phyloP scores from a whole-genome alignment of 2,113 vertebrate genomes.

The Daboia siamensis region DNA sequence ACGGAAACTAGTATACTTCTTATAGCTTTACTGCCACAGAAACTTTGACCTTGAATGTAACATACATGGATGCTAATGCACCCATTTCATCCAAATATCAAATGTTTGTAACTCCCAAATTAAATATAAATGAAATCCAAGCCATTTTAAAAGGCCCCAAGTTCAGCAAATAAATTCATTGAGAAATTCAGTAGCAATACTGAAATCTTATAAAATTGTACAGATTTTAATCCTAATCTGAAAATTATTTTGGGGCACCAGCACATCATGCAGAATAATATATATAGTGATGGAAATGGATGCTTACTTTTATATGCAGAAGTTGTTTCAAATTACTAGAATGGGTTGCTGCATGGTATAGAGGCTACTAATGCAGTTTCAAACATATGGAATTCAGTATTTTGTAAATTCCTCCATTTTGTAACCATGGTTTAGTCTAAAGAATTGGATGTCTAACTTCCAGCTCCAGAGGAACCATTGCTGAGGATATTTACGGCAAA shows the following conservation, averaged over 20 bases:
- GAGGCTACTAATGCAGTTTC: neutral
- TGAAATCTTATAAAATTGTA: neutral
- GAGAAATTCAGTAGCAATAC: neutral
- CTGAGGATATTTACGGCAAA: neutral
- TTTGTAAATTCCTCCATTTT: neutral
- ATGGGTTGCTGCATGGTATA: neutral
- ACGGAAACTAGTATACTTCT: neutral
- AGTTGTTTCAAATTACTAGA: neutral
- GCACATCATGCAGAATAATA: neutral
- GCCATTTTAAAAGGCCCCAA: neutral
- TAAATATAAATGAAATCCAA: neutral
- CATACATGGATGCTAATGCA: neutral
- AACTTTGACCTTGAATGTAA: neutral
- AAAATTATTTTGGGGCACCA: neutral
- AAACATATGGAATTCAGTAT: neutral
- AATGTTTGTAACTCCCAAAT: neutral
- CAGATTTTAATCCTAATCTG: neutral
- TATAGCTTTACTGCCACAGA: neutral
- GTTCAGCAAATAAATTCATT: neutral
- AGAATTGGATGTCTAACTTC: neutral
- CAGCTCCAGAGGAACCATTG: neutral
- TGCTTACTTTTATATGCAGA: neutral
- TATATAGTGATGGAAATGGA: neutral
- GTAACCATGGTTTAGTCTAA: neutral
- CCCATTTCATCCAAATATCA: neutral